Base-by-base conservation (phyloP, 1,140 invertebrate genomes). In the Sycophaga agraensis region DNA sequence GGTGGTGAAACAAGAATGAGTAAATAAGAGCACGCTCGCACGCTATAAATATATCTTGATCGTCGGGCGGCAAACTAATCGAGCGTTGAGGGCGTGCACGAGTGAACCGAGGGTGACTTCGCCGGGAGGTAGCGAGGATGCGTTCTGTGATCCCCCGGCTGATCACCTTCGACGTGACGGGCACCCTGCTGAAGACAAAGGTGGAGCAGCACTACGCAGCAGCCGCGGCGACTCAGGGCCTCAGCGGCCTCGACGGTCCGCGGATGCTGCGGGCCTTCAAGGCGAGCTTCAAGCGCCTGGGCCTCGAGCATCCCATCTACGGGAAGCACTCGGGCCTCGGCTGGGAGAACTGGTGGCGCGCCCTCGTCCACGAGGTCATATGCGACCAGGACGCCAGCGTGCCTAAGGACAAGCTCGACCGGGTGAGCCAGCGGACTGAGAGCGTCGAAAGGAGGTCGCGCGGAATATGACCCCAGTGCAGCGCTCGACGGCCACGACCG, bases 81-180 rank as follows among this genome's bases (percentile, higher is more conserved):
- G n/a, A n/a, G n/a, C n/a, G n/a, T n/a, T n/a, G n/a, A n/a, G n/a
- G n/a, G n/a, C n/a, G n/a, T n/a, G n/a, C n/a, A n/a, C n/a, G n/a
- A n/a, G n/a, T n/a, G n/a, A n/a, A n/a, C n/a, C n/a, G n/a, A n/a
- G n/a, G n/a, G n/a, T n/a, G n/a, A n/a, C n/a, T n/a, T n/a, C n/a
- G n/a, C n/a, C n/a, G n/a, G n/a, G n/a, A n/a, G n/a, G n/a, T n/a
- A n/a, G n/a, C n/a, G 4, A 56, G 35, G 24, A 56, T 56, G 54
- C 28, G 19, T 0, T 19, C 11, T 12, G 19, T 26, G 26, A n/a
- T 31, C 37, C 82, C 85, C 22, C 79, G 83, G 57, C 75, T 94
- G 63, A 84, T 96, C 45, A 96, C 93, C 14, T 93, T 96, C 73
- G 93, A 96, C 79, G 88, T 92, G 12, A 96, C 91, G 7, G 90